Percentiles rank a stretch among this genome's conserved stretches.
Conservation (phyloP, 2,888 invertebrate genomes). For the Marasmarcha lunaedactyla region DNA sequence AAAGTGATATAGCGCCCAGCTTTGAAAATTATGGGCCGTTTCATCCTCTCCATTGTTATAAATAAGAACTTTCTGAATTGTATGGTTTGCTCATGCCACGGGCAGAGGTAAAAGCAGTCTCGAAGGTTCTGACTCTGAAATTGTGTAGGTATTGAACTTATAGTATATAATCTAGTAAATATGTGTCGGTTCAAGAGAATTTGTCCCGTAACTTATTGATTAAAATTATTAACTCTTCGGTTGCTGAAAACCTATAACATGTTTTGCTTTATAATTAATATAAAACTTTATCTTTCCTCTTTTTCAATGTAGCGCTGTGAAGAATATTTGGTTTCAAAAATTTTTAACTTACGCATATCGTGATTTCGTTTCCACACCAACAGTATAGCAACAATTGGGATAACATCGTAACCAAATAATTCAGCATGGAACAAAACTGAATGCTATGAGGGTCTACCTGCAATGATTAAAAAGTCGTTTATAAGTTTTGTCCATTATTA, state of each 20-base stretch:
- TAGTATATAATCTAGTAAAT: too few species aligned
- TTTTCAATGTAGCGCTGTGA: too few species aligned
- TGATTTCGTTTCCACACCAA: conserved; percentile 66
- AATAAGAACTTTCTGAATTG: conserved; percentile 46
- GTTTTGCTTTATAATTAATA: too few species aligned
- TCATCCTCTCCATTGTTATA: conserved; percentile 63
- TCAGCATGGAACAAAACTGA: conserved; percentile 52
- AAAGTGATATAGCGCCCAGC: conserved; percentile 66
- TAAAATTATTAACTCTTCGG: too few species aligned
- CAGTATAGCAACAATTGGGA: conserved; percentile 65
- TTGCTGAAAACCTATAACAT: not conserved
- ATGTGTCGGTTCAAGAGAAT: too few species aligned
- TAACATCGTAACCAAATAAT: conserved; percentile 58
- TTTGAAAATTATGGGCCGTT: conserved; percentile 53
- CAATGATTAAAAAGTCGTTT: conserved; percentile 1
- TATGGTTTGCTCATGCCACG: conserved; percentile 63
- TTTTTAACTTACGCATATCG: conserved; percentile 34
- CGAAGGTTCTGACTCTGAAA: conserved; percentile 56
- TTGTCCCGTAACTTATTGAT: too few species aligned
- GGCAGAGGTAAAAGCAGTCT: conserved; percentile 59
- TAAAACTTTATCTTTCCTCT: too few species aligned
- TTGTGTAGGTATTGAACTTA: too few species aligned
- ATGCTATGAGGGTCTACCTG: conserved; percentile 43
- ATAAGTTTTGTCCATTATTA: too few species aligned
- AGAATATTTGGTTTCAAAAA: too few species aligned